Percentiles rank a stretch among this genome's conserved stretches.
Conservation (phyloP, 2,888 invertebrate genomes). For the Suillia variegata region DNA sequence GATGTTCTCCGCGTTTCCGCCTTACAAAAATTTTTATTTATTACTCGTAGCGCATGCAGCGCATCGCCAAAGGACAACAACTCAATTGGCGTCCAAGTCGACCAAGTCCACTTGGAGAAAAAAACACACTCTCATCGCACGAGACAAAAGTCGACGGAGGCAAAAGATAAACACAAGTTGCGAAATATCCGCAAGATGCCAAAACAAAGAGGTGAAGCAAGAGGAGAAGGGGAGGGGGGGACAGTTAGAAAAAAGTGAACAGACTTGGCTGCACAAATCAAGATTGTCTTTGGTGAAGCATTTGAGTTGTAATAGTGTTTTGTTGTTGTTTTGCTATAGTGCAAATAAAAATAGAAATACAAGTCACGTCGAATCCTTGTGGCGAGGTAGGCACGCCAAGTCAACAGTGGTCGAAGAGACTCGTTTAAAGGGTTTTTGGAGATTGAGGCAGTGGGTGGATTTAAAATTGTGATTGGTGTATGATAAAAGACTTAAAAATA, state of each 20-base stretch:
- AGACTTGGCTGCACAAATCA: slow-evolving; percentile 17
- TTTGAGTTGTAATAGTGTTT: neutral
- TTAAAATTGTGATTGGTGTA: too few species aligned
- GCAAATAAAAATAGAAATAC: too few species aligned
- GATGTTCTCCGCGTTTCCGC: slow-evolving; percentile 36
- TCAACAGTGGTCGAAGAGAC: neutral
- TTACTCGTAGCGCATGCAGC: too few species aligned
- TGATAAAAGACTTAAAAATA: too few species aligned
- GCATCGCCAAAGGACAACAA: slow-evolving; percentile 44
- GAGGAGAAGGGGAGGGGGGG: neutral
- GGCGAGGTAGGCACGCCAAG: slow-evolving; percentile 31
- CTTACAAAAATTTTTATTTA: slow-evolving; percentile 53
- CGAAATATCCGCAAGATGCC: slow-evolving; percentile 19
- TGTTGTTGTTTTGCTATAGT: neutral
- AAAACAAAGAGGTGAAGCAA: neutral
- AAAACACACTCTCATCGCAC: neutral
- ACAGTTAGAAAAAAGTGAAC: neutral
- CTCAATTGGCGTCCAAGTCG: slow-evolving; percentile 1
- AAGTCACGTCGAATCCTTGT: slow-evolving; percentile 16
- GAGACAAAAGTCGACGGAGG: neutral
- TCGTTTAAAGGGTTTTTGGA: too few species aligned
- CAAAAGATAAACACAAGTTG: slow-evolving; percentile 8
- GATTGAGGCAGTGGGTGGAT: too few species aligned
- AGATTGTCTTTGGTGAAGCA: slow-evolving; percentile 9
- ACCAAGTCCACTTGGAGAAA: slow-evolving; percentile 1